A percentile compares a stretch with the other conserved stretches of the same genome.
phyloP scores from a whole-genome alignment of 2,113 vertebrate species.

The Chaetorhynchus papuensis region DNA sequence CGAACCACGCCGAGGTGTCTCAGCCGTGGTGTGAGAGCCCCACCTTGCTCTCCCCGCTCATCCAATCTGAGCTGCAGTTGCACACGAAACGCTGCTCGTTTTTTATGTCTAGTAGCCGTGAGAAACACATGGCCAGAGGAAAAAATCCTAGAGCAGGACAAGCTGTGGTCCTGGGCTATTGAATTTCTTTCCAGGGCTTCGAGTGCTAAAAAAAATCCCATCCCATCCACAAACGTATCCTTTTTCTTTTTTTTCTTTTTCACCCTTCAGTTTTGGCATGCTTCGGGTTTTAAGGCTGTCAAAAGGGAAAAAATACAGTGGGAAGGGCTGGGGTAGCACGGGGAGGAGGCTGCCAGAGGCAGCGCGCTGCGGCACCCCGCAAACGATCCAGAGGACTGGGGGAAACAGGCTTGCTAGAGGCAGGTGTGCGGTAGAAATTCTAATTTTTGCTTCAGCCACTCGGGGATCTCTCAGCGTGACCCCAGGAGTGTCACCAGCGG shows the following conservation, averaged over 20 bases:
- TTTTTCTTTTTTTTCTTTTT: no score
- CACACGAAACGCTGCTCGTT: neutral
- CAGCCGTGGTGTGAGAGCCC: rapidly evolving
- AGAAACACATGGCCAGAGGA: neutral
- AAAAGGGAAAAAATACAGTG: rapidly evolving
- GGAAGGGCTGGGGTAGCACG: neutral
- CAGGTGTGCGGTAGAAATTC: neutral
- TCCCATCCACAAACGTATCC: neutral
- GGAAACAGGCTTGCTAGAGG: neutral
- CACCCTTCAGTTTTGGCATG: neutral
- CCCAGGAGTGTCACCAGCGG: neutral
- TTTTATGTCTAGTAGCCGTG: neutral
- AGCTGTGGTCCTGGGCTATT: neutral
- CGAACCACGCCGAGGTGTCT: no score
- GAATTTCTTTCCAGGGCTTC: neutral
- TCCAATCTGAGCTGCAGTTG: rapidly evolving
- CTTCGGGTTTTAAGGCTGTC: neutral
- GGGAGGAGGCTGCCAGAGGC: neutral
- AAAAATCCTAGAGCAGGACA: neutral
- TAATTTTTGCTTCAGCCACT: rapidly evolving
- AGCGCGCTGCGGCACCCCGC: neutral
- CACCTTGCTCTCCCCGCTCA: neutral
- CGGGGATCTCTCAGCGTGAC: neutral
- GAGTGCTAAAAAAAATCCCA: neutral
- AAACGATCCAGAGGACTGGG: rapidly evolving